Conservation (phyloP, 2,113 vertebrate species). For the Apteryx mantelli region DNA sequence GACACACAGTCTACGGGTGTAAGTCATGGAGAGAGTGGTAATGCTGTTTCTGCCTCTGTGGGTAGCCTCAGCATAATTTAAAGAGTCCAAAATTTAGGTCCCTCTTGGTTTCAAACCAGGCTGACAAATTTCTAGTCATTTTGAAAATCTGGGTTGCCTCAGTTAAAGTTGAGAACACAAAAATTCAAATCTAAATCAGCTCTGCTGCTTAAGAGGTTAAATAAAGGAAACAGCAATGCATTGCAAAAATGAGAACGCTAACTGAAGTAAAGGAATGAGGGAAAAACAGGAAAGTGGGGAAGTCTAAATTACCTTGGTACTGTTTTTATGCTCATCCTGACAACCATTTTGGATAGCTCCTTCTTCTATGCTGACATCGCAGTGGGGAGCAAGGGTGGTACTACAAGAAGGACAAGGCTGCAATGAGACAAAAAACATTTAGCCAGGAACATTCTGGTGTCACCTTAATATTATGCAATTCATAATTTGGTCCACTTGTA, state of each 20-base stretch:
- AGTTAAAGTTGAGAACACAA: neutral
- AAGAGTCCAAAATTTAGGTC: neutral
- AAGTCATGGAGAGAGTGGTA: fast-evolving
- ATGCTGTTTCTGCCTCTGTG: neutral
- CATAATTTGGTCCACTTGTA: neutral
- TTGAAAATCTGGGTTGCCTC: neutral
- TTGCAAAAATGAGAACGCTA: neutral
- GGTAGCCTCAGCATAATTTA: neutral
- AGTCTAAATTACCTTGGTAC: constrained; percentile 81
- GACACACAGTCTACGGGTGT: neutral
- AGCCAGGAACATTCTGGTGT: constrained; percentile 2
- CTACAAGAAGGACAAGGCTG: constrained; percentile 88
- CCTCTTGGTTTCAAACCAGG: neutral
- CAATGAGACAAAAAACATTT: constrained; percentile 61
- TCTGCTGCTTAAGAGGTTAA: neutral
- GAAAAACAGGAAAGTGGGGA: neutral
- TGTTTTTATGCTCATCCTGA: constrained; percentile 86
- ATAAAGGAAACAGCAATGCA: neutral
- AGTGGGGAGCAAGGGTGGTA: constrained; percentile 77
- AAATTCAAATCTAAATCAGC: neutral
- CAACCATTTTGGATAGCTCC: constrained; percentile 83
- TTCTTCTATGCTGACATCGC: constrained; percentile 80
- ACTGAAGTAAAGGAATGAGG: neutral
- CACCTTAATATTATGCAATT: neutral
- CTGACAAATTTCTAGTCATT: neutral